Conservation (phyloP, 2,888 invertebrate species). For the Lasioglossum zephyrum region DNA sequence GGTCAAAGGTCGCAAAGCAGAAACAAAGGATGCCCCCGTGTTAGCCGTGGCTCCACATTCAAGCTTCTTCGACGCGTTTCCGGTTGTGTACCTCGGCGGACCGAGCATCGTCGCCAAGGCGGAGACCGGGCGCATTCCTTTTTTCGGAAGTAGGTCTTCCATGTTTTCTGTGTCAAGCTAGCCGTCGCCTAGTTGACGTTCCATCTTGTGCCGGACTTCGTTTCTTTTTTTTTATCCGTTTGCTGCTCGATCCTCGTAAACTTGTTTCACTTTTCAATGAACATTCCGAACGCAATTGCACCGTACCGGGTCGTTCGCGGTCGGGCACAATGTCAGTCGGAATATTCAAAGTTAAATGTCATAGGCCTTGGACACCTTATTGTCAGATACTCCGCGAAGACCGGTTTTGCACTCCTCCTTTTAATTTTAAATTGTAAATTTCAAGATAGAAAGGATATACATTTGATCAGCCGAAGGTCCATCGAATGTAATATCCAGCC, state of each 20-base stretch:
- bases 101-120: slow-evolving; percentile 96
- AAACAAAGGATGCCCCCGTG: slow-evolving; percentile 91
- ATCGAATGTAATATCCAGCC: not conserved
- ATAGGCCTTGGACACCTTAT: not conserved
- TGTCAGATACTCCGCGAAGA: not conserved
- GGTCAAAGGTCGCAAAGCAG: slow-evolving; percentile 89
- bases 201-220: slow-evolving; percentile 5
- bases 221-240: not conserved
- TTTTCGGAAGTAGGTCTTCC: slow-evolving; percentile 94
- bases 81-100: slow-evolving; percentile 92
- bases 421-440: not conserved
- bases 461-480: not conserved
- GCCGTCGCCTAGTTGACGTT: slow-evolving; percentile 33
- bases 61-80: slow-evolving; percentile 94
- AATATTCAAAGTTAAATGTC: not conserved
- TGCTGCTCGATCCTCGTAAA: not conserved
- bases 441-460: not conserved
- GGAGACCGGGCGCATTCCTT: slow-evolving; percentile 92
- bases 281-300: not conserved
- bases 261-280: slow-evolving; percentile 2
- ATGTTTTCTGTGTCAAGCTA: slow-evolving; percentile 49
- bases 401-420: not conserved
- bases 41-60: slow-evolving; percentile 96
- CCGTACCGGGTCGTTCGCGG: not conserved
- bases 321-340: not conserved